Conservation (phyloP, 1,140 invertebrate genomes). For the Subanguina moxae region DNA sequence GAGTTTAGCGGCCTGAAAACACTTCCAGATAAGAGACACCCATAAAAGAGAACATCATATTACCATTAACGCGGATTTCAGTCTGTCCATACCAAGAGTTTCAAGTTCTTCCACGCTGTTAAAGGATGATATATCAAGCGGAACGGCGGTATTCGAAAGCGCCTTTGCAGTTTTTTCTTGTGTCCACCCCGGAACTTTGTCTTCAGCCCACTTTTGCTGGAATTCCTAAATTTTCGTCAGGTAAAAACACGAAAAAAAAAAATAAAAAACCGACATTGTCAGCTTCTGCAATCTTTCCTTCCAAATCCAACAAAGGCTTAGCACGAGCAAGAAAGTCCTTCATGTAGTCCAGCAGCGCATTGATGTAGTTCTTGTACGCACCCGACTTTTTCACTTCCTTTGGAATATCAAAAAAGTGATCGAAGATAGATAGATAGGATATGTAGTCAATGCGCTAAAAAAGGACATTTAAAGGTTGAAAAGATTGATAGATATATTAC, state of each 20-base stretch:
- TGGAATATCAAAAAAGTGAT: constrained; percentile 93
- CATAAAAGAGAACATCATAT: no score
- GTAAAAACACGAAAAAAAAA: constrained; percentile 13
- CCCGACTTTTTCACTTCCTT: constrained; percentile 62
- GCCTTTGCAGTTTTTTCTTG: constrained; percentile 86
- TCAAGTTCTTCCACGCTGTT: constrained; percentile 88
- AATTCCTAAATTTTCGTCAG: constrained; percentile 70
- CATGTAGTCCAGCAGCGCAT: constrained; percentile 79
- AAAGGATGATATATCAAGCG: constrained; percentile 91
- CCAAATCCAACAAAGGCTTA: constrained; percentile 83
- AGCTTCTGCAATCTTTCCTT: constrained; percentile 60
- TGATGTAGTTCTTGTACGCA: constrained; percentile 68
- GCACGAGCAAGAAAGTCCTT: constrained; percentile 78
- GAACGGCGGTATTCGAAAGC: constrained; percentile 83
- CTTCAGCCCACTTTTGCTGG: constrained; percentile 78
- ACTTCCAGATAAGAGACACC: no score
- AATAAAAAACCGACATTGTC: constrained; percentile 24
- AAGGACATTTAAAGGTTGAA: no score
- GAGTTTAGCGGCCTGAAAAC: constrained; percentile 73
- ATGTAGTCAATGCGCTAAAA: constrained; percentile 90
- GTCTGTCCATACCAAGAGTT: constrained; percentile 86
- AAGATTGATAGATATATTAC: constrained; percentile 60
- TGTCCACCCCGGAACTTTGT: constrained; percentile 87
- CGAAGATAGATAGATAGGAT: constrained; percentile 85
- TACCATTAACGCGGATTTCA: constrained; percentile 91